These are phyloP conservation scores for Cephalopachus bancanus DNA, from an alignment of 2,797 vertebrate species.

Conservation along the genomic window DNA sequence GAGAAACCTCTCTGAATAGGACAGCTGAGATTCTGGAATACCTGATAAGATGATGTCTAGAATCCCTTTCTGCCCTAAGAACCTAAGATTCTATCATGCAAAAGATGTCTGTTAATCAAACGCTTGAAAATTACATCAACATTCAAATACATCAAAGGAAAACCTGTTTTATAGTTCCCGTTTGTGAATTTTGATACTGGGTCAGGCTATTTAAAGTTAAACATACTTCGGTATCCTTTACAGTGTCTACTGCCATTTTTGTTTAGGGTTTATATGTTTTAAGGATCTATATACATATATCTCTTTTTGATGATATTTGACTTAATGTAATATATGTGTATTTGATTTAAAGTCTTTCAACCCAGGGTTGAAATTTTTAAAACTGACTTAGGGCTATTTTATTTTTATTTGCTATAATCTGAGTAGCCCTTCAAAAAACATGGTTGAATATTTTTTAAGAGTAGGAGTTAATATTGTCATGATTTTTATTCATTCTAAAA, in stretches of 20 bases:
- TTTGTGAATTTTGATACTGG: not conserved
- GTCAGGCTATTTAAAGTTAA: not conserved
- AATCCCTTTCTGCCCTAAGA: not conserved
- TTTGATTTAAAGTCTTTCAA: slow-evolving; percentile 26
- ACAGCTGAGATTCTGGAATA: not conserved
- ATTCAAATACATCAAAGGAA: slow-evolving; percentile 1
- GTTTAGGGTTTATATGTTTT: not conserved
- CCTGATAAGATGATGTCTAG: not conserved
- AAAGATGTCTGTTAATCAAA: slow-evolving; percentile 9
- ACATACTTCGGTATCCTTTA: not conserved
- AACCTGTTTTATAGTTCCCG: not conserved
- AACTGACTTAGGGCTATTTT: not conserved
- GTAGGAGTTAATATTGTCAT: not conserved
- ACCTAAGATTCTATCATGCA: not conserved
- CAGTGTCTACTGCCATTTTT: not conserved
- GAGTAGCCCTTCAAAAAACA: not conserved
- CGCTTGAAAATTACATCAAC: not conserved
- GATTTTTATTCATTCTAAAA: not conserved
- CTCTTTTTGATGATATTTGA: not conserved
- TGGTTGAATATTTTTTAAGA: not conserved
- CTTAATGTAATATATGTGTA: not conserved
- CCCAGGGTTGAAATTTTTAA: slow-evolving; percentile 29
- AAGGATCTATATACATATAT: not conserved
- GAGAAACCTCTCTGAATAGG: not conserved
- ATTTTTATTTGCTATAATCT: not conserved